A percentile compares a stretch with the other conserved stretches of the same genome.
Evolutionary conservation across 2,113 vertebrate genomes (phyloP).

Genomic region (Chrysemys picta): DNA sequence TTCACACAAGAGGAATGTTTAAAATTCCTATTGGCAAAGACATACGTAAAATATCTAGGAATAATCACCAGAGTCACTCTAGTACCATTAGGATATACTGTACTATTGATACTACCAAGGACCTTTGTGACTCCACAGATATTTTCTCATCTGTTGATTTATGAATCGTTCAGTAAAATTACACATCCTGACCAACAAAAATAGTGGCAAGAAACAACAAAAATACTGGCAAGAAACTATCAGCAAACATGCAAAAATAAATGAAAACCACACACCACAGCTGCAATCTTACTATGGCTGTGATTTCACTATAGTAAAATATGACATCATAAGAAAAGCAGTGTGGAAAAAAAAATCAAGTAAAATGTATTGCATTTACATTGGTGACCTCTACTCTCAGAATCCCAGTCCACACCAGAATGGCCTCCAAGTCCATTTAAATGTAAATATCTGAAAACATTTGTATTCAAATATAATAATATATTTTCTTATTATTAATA

Average conservation of each 20-base stretch:
- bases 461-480: neutral
- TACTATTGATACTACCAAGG: neutral
- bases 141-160: neutral
- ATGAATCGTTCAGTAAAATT: neutral
- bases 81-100: neutral
- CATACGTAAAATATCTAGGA: accelerated
- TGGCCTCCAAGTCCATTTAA: neutral
- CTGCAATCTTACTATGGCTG: neutral
- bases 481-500: neutral
- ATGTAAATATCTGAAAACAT: neutral
- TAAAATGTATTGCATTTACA: neutral
- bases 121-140: accelerated
- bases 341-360: neutral
- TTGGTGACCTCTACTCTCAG: neutral
- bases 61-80: neutral
- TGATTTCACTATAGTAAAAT: accelerated
- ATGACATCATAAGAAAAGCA: accelerated
- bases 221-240: neutral
- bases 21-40: neutral
- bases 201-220: neutral
- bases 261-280: neutral
- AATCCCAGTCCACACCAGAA: neutral
- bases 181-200: neutral
- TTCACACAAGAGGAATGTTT: neutral
- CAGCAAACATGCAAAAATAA: neutral